Base-by-base conservation (phyloP, 2,113 vertebrate genomes). In the Nothocercus julius region DNA sequence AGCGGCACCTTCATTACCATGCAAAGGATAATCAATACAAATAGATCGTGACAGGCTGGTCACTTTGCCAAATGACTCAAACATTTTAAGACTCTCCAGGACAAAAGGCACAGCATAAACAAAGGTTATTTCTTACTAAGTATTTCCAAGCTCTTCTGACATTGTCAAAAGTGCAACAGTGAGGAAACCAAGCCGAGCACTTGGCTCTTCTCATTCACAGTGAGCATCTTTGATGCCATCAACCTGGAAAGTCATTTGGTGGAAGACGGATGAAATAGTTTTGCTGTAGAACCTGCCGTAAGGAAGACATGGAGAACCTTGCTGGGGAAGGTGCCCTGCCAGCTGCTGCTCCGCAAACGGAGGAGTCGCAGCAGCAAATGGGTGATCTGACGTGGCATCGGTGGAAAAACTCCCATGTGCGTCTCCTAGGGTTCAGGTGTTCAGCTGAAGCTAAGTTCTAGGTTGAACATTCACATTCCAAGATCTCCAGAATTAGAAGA, bases 1-100 rank as follows among this genome's bases (percentile, higher is more conserved):
- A 87, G 59, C 27, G 36, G 66, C 82, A 87, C 53, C 82, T 93
- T 59, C 36, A 62, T 91, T 74, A 80, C 62, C 49, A 85, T 70
- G 79, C 59, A 87, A 76, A 89, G 13, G 53, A 63, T 54, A 82
- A 87, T 89, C 89, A 82, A 87, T 89, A 80, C 18, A 87, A 63
- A 79, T 6, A 87, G 59, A 74, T 59, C 0, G 0, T 73, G 49
- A 91, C 63, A 91, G 87, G 62, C 2, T 58, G 44, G 74, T 22
- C 85, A 22, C 45, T 91, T 83, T n/a, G 78, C 42, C 45, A 59
- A 73, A 87, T 69, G 68, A 83, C n/a, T 53, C 1, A 2, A 82
- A 58, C 19, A 66, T 69, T 82, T 90, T 85, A 53, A 85, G 82
- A 49, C 8, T 80, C 28, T 40, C 30, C 72, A 79, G 56, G n/a